These are phyloP conservation scores for Crossocerus cetratus DNA, from an alignment of 2,888 invertebrate species.

Conservation along the genomic window DNA sequence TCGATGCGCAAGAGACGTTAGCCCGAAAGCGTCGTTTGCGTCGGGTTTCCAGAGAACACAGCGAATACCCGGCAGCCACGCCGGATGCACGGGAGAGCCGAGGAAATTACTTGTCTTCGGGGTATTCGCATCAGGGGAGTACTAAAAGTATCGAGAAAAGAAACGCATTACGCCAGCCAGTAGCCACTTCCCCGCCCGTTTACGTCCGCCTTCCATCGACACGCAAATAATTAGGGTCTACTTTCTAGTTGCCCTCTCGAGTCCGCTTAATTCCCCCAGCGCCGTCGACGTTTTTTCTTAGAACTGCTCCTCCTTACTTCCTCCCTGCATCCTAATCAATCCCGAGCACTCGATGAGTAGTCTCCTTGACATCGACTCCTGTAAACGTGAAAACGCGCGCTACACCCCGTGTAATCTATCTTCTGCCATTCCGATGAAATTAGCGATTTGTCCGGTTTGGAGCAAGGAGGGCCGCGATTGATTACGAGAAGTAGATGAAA, in stretches of 20 bases:
- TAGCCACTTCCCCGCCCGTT: slow-evolving; percentile 7
- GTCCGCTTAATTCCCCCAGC: not conserved
- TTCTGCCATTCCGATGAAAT: too few species aligned
- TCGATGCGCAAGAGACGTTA: slow-evolving; percentile 28
- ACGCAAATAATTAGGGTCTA: slow-evolving; percentile 3
- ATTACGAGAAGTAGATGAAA: too few species aligned
- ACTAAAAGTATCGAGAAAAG: slow-evolving; percentile 40
- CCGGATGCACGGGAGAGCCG: slow-evolving; percentile 18
- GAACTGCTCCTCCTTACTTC: not conserved
- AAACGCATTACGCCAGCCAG: slow-evolving; percentile 45
- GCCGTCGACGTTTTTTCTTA: not conserved
- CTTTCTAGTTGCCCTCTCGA: not conserved
- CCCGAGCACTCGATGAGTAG: too few species aligned
- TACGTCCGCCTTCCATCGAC: not conserved
- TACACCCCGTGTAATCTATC: too few species aligned
- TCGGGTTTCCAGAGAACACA: slow-evolving; percentile 4
- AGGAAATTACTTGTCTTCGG: slow-evolving; percentile 46
- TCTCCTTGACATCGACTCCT: too few species aligned
- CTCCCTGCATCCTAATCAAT: not conserved
- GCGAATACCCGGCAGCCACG: slow-evolving; percentile 9
- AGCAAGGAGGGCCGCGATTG: too few species aligned
- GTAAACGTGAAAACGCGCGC: too few species aligned
- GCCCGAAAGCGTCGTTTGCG: slow-evolving; percentile 36
- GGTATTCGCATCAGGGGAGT: slow-evolving; percentile 20
- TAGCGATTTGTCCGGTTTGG: too few species aligned